These are phyloP conservation scores for Chauna torquata DNA, from an alignment of 2,113 vertebrate species.

Conservation along the genomic window DNA sequence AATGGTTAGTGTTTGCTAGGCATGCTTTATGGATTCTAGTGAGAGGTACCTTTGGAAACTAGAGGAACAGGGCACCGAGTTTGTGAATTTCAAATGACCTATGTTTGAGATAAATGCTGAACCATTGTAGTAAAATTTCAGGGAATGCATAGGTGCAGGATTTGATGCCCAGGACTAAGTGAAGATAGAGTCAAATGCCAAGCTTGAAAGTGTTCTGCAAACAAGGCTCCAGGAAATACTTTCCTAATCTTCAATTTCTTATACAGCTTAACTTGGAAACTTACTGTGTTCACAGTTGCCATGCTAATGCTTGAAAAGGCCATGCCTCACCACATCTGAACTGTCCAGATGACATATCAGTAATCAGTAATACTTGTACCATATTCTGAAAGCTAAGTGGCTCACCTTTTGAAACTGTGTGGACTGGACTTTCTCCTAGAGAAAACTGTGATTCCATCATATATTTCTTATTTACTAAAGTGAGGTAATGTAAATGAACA, in stretches of 20 bases:
- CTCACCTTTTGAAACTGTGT: not conserved
- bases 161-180: not conserved
- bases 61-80: not conserved
- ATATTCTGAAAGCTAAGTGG: not conserved
- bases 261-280: not conserved
- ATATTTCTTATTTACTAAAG: not conserved
- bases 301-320: not conserved
- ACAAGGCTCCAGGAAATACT: not conserved
- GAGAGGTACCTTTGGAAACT: not conserved
- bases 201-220: not conserved
- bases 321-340: not conserved
- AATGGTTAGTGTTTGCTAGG: not conserved
- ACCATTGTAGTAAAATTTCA: not conserved
- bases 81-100: not conserved
- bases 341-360: not conserved
- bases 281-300: not conserved
- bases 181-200: not conserved
- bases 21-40: not conserved
- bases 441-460: not conserved
- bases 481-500: not conserved
- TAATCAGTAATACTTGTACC: not conserved
- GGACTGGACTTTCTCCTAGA: not conserved
- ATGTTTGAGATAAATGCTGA: not conserved
- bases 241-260: not conserved
- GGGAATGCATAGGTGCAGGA: not conserved